Conservation (phyloP, 2,797 vertebrate species). For the Notolabrus celidotus region DNA sequence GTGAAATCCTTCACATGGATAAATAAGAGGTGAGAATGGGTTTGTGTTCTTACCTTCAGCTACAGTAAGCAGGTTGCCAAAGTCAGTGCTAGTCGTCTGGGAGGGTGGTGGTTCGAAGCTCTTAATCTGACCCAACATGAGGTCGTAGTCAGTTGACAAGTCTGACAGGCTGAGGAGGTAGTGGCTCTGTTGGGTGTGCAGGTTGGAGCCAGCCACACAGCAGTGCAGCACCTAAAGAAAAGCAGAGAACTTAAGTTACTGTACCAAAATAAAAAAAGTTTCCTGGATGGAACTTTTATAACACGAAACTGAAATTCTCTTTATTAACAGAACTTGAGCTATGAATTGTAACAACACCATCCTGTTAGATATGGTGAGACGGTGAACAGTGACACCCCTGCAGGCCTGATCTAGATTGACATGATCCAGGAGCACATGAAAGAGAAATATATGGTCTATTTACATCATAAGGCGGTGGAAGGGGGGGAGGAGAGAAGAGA, state of each 20-base stretch:
- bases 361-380: conserved; percentile 25
- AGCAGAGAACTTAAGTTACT: conserved; percentile 9
- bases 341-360: conserved; percentile 19
- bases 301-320: conserved; percentile 1
- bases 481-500: conserved; percentile 56
- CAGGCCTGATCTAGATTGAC: conserved; percentile 42
- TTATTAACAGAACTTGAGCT: conserved; percentile 36
- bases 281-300: conserved; percentile 6
- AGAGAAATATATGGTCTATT: conserved; percentile 66
- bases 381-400: conserved; percentile 42
- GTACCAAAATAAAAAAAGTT: conserved; percentile 11
- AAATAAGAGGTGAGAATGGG: not conserved
- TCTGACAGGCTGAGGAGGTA: conserved; percentile 94
- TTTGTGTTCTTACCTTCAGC: conserved; percentile 90
- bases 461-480: conserved; percentile 71
- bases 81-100: conserved; percentile 82
- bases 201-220: conserved; percentile 94
- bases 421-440: conserved; percentile 62
- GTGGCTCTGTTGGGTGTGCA: conserved; percentile 95
- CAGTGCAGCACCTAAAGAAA: conserved; percentile 91
- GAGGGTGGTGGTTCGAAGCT: conserved; percentile 88
- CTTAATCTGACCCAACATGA: conserved; percentile 90
- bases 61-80: conserved; percentile 95
- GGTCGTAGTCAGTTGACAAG: conserved; percentile 92
- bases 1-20: conserved; percentile 26